Evolutionary conservation across 2,797 vertebrate genomes (phyloP), one percentile per base, ranked within the genome.

Genomic region (Sebastes wilsoni): DNA sequence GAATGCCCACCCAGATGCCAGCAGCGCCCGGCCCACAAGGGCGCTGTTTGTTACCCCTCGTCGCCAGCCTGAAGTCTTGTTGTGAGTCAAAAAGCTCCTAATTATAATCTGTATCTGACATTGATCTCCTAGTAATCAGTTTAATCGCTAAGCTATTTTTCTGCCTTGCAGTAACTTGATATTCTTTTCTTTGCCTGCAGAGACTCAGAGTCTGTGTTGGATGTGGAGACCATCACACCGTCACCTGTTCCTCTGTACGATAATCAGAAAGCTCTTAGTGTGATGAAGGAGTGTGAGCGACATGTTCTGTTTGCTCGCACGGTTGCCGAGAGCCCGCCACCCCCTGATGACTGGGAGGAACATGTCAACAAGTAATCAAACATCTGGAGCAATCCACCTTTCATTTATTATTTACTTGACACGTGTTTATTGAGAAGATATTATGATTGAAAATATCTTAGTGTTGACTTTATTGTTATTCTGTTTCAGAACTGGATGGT

Each of bases 301-400:
- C 98, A 99, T 1, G 98, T 99, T 14, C 96, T 99, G 87, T 99
- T 99, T 5, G 98, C 98, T 49, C 97, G 98, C 66, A 99, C 98
- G 0, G 96, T 98, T 1, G 97, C 98, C 0, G 98, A 99, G 2
- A 97, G 97, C 12, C 98, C 98, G 0, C 97, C 97, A 0, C 98
- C 98, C 0, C 98, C 98, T 0, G 98, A 99, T 4, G 98, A 99
- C 94, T 99, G 98, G 98, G 98, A 99, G 83, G 98, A 99, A 54
- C 98, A 99, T 16, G 82, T 99, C 83, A 99, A 97, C 96, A 98
- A 98, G 98, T 99, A 94, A 89, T 34, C 8, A 64, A 64, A 54
- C n/a, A 67, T 56, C 14, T 66, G 6, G 20, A 32, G 3, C 1
- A 0, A 25, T 59, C 5, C 23, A 30, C 25, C 34, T 2, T 67